phyloP scores from a whole-genome alignment of 2,888 invertebrate genomes.

The Beris chalybata region DNA sequence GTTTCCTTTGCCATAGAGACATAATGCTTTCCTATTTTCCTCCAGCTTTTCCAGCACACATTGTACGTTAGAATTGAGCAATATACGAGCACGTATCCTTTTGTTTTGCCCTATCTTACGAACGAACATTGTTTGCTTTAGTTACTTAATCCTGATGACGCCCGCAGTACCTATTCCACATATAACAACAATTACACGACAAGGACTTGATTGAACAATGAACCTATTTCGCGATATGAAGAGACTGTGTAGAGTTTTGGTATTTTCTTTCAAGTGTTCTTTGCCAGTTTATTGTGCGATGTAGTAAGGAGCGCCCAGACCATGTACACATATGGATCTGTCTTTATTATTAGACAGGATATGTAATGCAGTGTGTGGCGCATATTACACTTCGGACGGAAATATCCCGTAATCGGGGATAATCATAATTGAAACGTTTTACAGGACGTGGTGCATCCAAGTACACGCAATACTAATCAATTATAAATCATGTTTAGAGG shows the following conservation, averaged over 20 bases:
- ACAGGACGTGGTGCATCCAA: conserved; percentile 32
- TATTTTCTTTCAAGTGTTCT: conserved; percentile 16
- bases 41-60: background rate
- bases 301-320: conserved; percentile 3
- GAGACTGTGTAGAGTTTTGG: too few relatives aligned
- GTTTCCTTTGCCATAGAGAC: conserved; percentile 8
- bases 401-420: conserved; percentile 21
- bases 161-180: conserved; percentile 9
- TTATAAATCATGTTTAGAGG: conserved; percentile 34
- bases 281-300: conserved; percentile 9
- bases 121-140: conserved; percentile 3
- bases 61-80: too few relatives aligned
- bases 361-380: background rate
- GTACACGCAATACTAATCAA: conserved; percentile 26
- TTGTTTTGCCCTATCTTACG: conserved; percentile 8
- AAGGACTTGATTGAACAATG: conserved; percentile 26
- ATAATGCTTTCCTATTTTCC: conserved; percentile 3
- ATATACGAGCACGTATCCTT: conserved; percentile 27
- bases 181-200: conserved; percentile 19
- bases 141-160: conserved; percentile 3
- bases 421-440: conserved; percentile 35
- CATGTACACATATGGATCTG: background rate
- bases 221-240: conserved; percentile 21
- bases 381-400: background rate
- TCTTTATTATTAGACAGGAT: too few relatives aligned